Base-by-base conservation (phyloP, 2,797 vertebrate genomes). In the Micromesistius poutassou region DNA sequence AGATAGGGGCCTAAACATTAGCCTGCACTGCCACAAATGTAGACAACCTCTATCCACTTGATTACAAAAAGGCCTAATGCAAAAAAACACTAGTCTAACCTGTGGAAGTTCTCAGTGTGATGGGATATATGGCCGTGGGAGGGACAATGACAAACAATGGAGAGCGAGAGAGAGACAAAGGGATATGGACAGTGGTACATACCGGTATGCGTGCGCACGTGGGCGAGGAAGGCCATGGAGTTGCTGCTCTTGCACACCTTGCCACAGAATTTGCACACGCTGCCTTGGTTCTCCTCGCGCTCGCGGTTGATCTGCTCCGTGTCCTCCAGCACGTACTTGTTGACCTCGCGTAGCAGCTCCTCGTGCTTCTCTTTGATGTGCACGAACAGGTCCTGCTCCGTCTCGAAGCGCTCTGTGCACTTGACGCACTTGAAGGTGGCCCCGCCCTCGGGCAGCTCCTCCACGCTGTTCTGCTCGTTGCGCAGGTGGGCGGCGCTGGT, bases 291-390 rank as follows among this genome's bases (percentile, higher is more conserved):
- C 89, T 99, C 97, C 91, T 98, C 96, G 5, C 98, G 94, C 91
- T 99, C 98, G 0, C 95, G 94, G 93, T 98, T 99, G 90, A 99
- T 99, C 89, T 98, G 97, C 90, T 99, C 97, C 0, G 98, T 99
- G 92, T 99, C 97, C 86, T 99, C 98, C 87, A 97, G 82, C 77
- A 99, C 97, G 42, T 99, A 99, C 89, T 98, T 99, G 88, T 98
- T 99, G 72, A 99, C 98, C 91, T 99, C 97, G 50, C 95, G 92
- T 19, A 99, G 91, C 81, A 99, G 94, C 86, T 99, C 98, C 87
- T 99, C 97, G 0, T 99, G 98, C 78, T 99, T 97, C 87, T 98
- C 97, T 90, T 99, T 99, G 82, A 99, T 99, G 89, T 99, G 98
- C 68, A 97, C 83, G 74, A 99, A 99, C 79, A 99, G 93, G 6